These are phyloP conservation scores for Perdita meconis DNA, from an alignment of 2,888 invertebrate genomes.

Conservation along the genomic window DNA sequence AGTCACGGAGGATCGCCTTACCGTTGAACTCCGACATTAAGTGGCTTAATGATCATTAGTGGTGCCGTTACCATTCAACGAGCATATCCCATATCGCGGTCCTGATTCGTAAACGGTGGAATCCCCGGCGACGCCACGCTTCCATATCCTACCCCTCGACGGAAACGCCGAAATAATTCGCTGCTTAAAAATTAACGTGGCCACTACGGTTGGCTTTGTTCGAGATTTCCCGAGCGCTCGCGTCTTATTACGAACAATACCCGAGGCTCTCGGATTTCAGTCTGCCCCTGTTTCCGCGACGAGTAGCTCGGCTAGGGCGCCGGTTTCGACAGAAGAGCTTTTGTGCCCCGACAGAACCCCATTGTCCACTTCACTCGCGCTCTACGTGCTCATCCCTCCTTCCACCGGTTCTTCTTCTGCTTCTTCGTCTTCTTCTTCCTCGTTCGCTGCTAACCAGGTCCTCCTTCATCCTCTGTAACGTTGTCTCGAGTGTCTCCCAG, in stretches of 20 bases:
- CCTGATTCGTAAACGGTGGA: background rate
- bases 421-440: background rate
- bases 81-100: background rate
- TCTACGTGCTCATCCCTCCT: slow-evolving; percentile 47
- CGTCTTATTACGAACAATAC: slow-evolving; percentile 50
- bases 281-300: slow-evolving; percentile 45
- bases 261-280: slow-evolving; percentile 39
- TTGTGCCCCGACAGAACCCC: slow-evolving; percentile 58
- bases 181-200: slow-evolving; percentile 46
- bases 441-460: background rate
- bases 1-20: no score
- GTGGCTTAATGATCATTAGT: no score
- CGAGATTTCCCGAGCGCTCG: slow-evolving; percentile 24
- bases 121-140: background rate
- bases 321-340: slow-evolving; percentile 60
- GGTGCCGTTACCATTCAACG: no score
- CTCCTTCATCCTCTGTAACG: background rate
- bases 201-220: slow-evolving; percentile 24
- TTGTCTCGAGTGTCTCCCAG: slow-evolving; percentile 54
- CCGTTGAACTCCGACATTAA: no score
- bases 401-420: slow-evolving; percentile 14
- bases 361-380: slow-evolving; percentile 62
- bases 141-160: background rate
- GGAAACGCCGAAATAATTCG: slow-evolving; percentile 26
- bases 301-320: slow-evolving; percentile 39